These are phyloP conservation scores for Trachelus tabidus DNA, from an alignment of 2,888 invertebrate species.

Conservation along the genomic window DNA sequence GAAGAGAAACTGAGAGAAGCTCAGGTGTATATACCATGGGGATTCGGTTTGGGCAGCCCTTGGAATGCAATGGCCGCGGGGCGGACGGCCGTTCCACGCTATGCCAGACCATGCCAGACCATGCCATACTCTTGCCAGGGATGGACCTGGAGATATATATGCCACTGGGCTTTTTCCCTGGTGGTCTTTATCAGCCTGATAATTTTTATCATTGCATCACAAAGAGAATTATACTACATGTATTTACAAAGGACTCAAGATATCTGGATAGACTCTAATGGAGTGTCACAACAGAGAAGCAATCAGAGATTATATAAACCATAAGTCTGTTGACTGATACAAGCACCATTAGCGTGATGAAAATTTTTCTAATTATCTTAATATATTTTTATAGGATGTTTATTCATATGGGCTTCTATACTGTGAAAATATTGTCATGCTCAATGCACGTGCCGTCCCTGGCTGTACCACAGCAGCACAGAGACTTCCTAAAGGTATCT, in stretches of 20 bases:
- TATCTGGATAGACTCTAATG: background rate
- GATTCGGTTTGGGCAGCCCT: conserved; percentile 58
- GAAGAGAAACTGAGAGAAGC: conserved; percentile 10
- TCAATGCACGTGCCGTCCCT: background rate
- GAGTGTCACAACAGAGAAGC: background rate
- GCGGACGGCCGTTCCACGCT: conserved; percentile 29
- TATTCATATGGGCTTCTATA: background rate
- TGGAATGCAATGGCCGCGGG: conserved; percentile 55
- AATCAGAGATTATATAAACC: background rate
- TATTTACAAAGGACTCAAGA: background rate
- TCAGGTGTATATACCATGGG: conserved; percentile 42
- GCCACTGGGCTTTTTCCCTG: background rate
- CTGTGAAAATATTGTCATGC: background rate
- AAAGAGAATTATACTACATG: background rate
- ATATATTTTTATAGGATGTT: background rate
- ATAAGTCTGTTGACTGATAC: background rate
- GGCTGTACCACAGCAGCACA: background rate
- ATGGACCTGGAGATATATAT: conserved; percentile 5
- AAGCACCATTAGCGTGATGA: background rate
- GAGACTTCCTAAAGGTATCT: background rate
- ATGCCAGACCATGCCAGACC: conserved; percentile 24
- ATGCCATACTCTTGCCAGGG: conserved; percentile 22
- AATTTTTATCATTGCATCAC: background rate
- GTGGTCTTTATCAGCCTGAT: background rate
- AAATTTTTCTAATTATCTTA: background rate